These are phyloP conservation scores for Paratrypauchen microcephalus DNA, from an alignment of 2,797 vertebrate species.

Conservation along the genomic window DNA sequence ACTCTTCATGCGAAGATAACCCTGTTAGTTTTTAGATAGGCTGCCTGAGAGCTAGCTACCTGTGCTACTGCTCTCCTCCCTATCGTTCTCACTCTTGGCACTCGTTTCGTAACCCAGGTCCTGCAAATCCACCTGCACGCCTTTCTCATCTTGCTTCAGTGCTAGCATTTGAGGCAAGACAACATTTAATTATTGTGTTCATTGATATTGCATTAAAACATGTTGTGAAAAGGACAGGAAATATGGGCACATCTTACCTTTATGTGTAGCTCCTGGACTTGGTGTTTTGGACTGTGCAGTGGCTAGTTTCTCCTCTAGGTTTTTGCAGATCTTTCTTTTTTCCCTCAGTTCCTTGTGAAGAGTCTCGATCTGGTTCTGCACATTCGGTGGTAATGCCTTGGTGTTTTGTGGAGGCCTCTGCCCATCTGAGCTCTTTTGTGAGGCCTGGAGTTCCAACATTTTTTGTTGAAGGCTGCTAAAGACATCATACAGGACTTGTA, in stretches of 20 bases:
- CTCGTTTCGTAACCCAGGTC: constrained; percentile 76
- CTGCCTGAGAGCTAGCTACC: constrained; percentile 74
- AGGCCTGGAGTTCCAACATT: constrained; percentile 60
- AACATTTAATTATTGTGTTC: constrained; percentile 16
- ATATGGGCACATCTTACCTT: constrained; percentile 56
- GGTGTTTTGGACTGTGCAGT: constrained; percentile 57
- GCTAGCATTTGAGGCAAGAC: constrained; percentile 73
- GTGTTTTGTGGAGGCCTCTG: constrained; percentile 28
- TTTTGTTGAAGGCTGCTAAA: constrained; percentile 60
- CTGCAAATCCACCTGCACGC: constrained; percentile 78
- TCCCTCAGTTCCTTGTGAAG: constrained; percentile 78
- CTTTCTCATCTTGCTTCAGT: constrained; percentile 74
- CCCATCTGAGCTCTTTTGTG: constrained; percentile 35
- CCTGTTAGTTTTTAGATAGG: constrained; percentile 64
- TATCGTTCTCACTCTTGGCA: constrained; percentile 80
- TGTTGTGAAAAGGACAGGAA: background rate
- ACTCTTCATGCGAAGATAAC: constrained; percentile 67
- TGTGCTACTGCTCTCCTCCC: constrained; percentile 79
- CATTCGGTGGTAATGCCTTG: constrained; percentile 48
- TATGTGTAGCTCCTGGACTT: constrained; percentile 46
- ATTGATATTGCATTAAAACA: background rate
- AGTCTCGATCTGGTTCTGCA: constrained; percentile 60
- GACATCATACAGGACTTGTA: constrained; percentile 63
- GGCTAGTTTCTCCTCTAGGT: constrained; percentile 76
- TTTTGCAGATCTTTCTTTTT: constrained; percentile 65